Evolutionary conservation across 2,888 invertebrate species (phyloP), one percentile per base, ranked within the genome.

Genomic region (Acanthosepion lycidas): DNA sequence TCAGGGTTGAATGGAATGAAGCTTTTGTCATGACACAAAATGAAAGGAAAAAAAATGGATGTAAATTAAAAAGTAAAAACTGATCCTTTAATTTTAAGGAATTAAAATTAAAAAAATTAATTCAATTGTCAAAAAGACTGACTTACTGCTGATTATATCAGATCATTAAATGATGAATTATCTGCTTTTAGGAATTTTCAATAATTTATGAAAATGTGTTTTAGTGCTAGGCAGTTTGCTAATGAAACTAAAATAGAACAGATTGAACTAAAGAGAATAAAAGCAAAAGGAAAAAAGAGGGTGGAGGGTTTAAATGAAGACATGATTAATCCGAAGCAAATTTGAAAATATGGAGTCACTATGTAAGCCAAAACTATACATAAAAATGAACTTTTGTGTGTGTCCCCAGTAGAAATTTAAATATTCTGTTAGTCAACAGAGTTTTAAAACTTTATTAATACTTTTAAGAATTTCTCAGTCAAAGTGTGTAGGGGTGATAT

Each of bases 121-220:
- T 78, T 78, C n/a, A 78, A n/a, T 78, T 78, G n/a, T 78, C 78
- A 33, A 78, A 78, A n/a, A 78, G 78, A 78, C 78, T 78, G 78
- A 78, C 33, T 78, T n/a, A 78, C n/a, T 78, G 78, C 12, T 33
- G 78, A 78, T 78, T 78, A 78, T 15, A n/a, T n/a, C 78, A 78
- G 12, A 78, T 78, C n/a, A 33, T 78, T 78, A 78, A 78, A 78
- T 28, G 8, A 15, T 78, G 78, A 78, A 78, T 78, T 78, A 78
- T 78, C 78, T 12, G 78, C 78, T 12, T 78, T 78, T 15, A 78
- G 15, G 4, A 78, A 78, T 78, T 78, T n/a, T n/a, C n/a, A 78
- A 78, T 78, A 78, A n/a, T 78, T 33, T 78, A 78, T 78, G 78
- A 33, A 78, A 78, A 78, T n/a, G 78, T 78, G n/a, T 78, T 78